Conservation (phyloP, 2,113 vertebrate species). For the Mustelus asterias region DNA sequence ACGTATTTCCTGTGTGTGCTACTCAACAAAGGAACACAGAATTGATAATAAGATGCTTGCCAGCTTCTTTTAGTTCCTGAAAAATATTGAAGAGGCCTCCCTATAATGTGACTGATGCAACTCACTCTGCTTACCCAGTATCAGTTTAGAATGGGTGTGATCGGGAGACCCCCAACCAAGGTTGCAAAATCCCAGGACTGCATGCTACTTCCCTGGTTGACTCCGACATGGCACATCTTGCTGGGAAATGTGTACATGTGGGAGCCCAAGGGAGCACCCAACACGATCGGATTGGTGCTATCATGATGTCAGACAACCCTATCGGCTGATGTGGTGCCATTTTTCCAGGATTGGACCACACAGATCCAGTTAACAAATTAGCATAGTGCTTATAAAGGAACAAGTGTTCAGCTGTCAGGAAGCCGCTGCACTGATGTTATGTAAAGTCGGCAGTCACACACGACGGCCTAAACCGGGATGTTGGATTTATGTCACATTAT, state of each 20-base stretch:
- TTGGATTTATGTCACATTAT: too few species aligned
- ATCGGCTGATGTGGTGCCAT: background rate
- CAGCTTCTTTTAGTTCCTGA: background rate
- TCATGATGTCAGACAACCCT: background rate
- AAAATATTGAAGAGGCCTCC: background rate
- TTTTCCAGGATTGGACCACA: background rate
- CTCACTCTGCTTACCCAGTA: background rate
- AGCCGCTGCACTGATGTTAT: background rate
- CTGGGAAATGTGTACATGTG: background rate
- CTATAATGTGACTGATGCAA: background rate
- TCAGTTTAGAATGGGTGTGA: background rate
- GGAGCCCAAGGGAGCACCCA: background rate
- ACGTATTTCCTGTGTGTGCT: background rate
- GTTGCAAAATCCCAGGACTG: background rate
- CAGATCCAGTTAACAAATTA: background rate
- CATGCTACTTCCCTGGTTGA: background rate
- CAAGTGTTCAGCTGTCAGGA: background rate
- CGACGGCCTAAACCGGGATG: too few species aligned
- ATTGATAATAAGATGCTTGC: background rate
- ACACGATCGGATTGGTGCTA: background rate
- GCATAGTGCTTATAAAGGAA: background rate
- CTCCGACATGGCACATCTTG: background rate
- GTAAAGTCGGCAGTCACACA: too few species aligned
- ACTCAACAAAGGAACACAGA: background rate
- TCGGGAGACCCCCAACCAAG: background rate